A percentile compares a stretch with the other conserved stretches of the same genome.
Conservation (phyloP, 2,113 vertebrate species). For the Semnornis frantzii region DNA sequence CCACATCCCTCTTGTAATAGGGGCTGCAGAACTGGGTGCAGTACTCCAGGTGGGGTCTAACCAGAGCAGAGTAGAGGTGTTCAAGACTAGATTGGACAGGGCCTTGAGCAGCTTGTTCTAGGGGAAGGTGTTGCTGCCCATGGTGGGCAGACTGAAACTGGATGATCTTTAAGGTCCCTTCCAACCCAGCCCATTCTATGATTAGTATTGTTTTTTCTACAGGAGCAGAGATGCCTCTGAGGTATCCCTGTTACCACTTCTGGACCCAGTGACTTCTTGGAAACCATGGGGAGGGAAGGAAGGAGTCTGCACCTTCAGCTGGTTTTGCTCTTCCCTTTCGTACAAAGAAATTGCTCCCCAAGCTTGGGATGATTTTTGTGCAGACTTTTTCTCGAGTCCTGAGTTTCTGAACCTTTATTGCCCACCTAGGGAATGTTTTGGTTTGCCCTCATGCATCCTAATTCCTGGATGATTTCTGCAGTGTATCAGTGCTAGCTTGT, state of each 20-base stretch:
- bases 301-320: neutral
- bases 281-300: neutral
- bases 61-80: too few species aligned
- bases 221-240: neutral
- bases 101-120: too few species aligned
- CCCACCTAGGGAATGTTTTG: neutral
- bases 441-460: neutral
- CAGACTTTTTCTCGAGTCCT: neutral
- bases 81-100: too few species aligned
- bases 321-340: neutral
- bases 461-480: slow-evolving; percentile 45
- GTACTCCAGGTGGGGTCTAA: too few species aligned
- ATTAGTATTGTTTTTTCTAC: neutral
- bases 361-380: neutral
- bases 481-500: slow-evolving; percentile 53
- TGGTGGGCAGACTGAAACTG: too few species aligned
- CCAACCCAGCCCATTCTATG: too few species aligned
- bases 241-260: neutral
- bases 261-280: neutral
- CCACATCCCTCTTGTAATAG: too few species aligned
- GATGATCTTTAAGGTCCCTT: too few species aligned
- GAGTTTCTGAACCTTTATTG: neutral
- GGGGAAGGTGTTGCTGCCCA: too few species aligned
- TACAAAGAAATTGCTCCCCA: neutral
- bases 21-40: too few species aligned